These are phyloP conservation scores for Actinostola sp. DNA, from an alignment of 92 coral and sea anemone genomes.

Conservation along the genomic window DNA sequence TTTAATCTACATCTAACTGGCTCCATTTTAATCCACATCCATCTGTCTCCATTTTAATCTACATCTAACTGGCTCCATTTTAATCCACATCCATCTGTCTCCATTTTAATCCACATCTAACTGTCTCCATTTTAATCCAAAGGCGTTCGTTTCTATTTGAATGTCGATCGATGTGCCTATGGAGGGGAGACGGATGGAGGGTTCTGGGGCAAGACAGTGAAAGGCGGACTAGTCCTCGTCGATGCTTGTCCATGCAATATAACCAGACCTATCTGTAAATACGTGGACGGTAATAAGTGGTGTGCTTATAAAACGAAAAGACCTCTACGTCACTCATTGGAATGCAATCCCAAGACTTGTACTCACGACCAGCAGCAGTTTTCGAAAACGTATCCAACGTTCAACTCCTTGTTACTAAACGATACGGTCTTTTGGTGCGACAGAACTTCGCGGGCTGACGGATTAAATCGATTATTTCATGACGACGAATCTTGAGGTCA, in stretches of 20 bases:
- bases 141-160: conserved; percentile 52
- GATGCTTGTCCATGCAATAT: conserved; percentile 2
- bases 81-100: too few species aligned
- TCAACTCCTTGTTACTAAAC: background rate
- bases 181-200: conserved; percentile 61
- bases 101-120: too few species aligned
- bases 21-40: too few species aligned
- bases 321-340: background rate
- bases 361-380: background rate
- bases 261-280: conserved; percentile 17
- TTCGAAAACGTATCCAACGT: background rate
- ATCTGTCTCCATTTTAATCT: too few species aligned
- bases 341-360: background rate
- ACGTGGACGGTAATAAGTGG: background rate
- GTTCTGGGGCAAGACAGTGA: conserved; percentile 21
- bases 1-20: too few species aligned
- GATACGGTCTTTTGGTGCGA: too few species aligned
- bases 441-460: too few species aligned
- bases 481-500: too few species aligned
- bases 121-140: conserved; percentile 3
- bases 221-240: conserved; percentile 28
- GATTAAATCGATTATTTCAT: too few species aligned
- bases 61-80: too few species aligned
- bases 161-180: conserved; percentile 78
- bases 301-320: conserved; percentile 11